These are phyloP conservation scores for Sinopyrophorus schimmeli DNA, from an alignment of 2,888 invertebrate genomes.

Conservation along the genomic window DNA sequence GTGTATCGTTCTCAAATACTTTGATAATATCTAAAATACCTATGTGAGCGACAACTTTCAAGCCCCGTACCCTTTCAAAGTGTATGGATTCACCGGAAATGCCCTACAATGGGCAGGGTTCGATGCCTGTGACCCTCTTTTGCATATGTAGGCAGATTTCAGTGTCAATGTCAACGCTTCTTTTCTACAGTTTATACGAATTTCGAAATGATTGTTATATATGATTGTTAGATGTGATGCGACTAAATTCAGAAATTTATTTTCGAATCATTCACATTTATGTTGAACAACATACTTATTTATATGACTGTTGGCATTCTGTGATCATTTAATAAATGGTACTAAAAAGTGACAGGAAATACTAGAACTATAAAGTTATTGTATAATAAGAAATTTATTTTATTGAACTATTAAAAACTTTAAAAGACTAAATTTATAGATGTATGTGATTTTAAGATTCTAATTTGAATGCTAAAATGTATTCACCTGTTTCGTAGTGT, in stretches of 20 bases:
- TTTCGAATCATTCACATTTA: constrained; percentile 8
- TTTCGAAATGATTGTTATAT: constrained; percentile 1
- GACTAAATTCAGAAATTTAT: constrained; percentile 5
- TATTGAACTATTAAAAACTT: constrained; percentile 1
- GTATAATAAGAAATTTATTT: constrained; percentile 11
- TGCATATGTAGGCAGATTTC: no score
- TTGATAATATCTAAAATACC: constrained; percentile 29
- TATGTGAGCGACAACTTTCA: constrained; percentile 25
- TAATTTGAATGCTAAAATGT: no score
- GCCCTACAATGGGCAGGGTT: constrained; percentile 25
- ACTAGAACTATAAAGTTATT: constrained; percentile 5
- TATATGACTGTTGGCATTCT: constrained; percentile 7
- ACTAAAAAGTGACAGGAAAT: constrained; percentile 5
- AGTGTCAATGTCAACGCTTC: not conserved
- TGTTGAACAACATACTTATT: constrained; percentile 4
- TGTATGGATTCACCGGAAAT: constrained; percentile 33
- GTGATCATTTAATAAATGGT: constrained; percentile 13
- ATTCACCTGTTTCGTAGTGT: no score
- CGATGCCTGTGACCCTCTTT: constrained; percentile 1
- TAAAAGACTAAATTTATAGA: no score
- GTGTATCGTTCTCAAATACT: constrained; percentile 22
- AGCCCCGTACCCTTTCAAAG: constrained; percentile 27
- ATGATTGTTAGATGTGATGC: constrained; percentile 3
- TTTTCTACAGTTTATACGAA: not conserved
- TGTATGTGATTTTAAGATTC: no score